phyloP scores from a whole-genome alignment of 2,113 vertebrate species.

The Ondatra zibethicus region DNA sequence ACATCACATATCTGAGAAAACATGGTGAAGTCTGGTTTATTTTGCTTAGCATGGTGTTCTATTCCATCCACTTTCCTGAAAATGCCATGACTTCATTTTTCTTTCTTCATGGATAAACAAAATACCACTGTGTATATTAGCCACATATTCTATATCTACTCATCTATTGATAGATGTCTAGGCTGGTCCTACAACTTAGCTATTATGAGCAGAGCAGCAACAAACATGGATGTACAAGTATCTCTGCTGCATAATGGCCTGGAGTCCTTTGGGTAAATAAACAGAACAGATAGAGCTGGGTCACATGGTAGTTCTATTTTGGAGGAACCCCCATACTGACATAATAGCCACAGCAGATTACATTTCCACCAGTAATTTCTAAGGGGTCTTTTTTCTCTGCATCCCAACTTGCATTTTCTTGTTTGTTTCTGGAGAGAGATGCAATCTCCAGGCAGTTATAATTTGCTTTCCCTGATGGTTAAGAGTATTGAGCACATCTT shows the following conservation, averaged over 20 bases:
- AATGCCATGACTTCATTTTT: not conserved
- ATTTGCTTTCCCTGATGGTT: not conserved
- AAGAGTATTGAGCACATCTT: not conserved
- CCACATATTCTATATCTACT: not conserved
- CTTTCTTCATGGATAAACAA: not conserved
- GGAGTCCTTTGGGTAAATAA: not conserved
- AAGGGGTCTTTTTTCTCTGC: not conserved
- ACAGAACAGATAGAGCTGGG: not conserved
- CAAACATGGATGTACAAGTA: not conserved
- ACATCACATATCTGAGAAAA: not conserved
- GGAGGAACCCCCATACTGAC: too few relatives aligned
- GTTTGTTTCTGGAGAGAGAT: not conserved
- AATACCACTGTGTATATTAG: not conserved
- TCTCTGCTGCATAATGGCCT: not conserved
- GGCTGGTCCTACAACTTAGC: not conserved
- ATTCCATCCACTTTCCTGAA: not conserved
- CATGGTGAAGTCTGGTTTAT: not conserved
- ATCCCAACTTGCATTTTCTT: not conserved
- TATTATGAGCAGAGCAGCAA: not conserved
- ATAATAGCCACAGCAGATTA: not conserved
- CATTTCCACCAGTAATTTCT: not conserved
- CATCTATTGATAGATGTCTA: not conserved
- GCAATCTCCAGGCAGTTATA: not conserved
- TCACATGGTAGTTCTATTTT: not conserved
- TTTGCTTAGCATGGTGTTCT: not conserved